A percentile compares a stretch with the other conserved stretches of the same genome.
Evolutionary conservation across 2,113 vertebrate genomes (phyloP).

Genomic region (Caloenas nicobarica): DNA sequence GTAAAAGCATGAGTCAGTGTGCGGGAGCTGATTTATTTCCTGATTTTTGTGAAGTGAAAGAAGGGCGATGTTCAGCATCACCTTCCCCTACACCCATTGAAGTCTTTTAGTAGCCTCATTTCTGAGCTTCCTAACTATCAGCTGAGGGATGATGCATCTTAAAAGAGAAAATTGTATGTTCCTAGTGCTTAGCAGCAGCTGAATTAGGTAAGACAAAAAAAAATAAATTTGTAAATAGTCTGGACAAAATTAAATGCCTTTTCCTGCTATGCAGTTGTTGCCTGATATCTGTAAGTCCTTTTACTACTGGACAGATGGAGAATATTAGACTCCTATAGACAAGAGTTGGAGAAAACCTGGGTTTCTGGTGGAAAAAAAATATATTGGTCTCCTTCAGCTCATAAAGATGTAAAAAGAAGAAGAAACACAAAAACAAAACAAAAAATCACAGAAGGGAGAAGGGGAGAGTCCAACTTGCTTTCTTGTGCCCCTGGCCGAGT

Average conservation of each 20-base stretch:
- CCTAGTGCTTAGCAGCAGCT: not conserved
- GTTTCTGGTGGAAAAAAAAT: not conserved
- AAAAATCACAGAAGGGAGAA: not conserved
- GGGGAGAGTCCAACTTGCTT: not conserved
- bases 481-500: not conserved
- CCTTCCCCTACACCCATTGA: not conserved
- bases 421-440: too few species aligned
- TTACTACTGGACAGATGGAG: not conserved
- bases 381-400: not conserved
- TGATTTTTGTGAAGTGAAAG: not conserved
- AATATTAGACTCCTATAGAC: not conserved
- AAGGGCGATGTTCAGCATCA: not conserved
- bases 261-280: not conserved
- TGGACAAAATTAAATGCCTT: conserved; percentile 5
- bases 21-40: not conserved
- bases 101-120: not conserved
- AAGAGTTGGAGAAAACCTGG: not conserved
- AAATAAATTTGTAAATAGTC: not conserved
- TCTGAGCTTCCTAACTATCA: not conserved
- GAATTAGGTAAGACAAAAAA: not conserved
- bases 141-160: not conserved
- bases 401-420: not conserved
- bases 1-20: not conserved
- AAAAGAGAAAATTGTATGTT: not conserved
- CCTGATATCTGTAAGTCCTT: not conserved